A percentile compares a stretch with the other conserved stretches of the same genome.
Conservation (phyloP, 2,888 invertebrate species). For the Agrilus cyanescens region DNA sequence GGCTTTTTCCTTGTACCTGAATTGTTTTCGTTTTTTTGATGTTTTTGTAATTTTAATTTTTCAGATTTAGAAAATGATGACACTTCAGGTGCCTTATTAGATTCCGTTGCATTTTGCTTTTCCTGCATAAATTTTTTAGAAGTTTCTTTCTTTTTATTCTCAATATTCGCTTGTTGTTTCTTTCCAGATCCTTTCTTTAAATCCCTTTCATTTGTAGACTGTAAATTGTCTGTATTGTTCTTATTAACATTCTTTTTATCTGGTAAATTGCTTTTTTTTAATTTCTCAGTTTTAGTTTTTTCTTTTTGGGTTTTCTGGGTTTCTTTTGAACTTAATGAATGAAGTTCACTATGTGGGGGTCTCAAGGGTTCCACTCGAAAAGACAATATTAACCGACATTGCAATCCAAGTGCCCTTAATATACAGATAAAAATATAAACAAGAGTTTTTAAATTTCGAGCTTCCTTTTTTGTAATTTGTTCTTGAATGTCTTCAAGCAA, state of each 20-base stretch:
- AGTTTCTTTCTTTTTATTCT: too few species aligned
- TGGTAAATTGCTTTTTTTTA: too few species aligned
- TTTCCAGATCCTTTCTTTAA: slow-evolving; percentile 8
- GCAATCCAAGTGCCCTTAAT: slow-evolving; percentile 67
- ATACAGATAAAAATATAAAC: slow-evolving; percentile 66
- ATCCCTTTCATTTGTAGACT: background rate
- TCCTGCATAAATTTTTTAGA: too few species aligned
- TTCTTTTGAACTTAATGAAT: slow-evolving; percentile 42
- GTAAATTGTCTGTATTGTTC: too few species aligned
- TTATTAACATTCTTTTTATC: too few species aligned
- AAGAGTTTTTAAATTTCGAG: slow-evolving; percentile 54
- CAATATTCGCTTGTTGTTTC: background rate
- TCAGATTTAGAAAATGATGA: background rate
- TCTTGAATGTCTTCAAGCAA: slow-evolving; percentile 40
- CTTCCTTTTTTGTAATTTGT: slow-evolving; percentile 50
- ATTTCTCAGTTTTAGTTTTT: slow-evolving; percentile 5
- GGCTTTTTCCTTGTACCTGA: too few species aligned
- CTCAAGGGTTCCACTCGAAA: slow-evolving; percentile 65
- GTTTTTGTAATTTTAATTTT: too few species aligned
- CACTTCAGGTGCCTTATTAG: slow-evolving; percentile 4
- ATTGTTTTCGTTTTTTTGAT: too few species aligned
- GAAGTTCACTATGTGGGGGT: slow-evolving; percentile 51
- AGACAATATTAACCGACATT: slow-evolving; percentile 70
- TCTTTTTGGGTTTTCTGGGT: slow-evolving; percentile 7
- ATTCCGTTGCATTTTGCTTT: background rate